Percentiles rank a stretch among this genome's conserved stretches.
phyloP scores from a whole-genome alignment of 2,888 invertebrate species.

The Amiota mariae region DNA sequence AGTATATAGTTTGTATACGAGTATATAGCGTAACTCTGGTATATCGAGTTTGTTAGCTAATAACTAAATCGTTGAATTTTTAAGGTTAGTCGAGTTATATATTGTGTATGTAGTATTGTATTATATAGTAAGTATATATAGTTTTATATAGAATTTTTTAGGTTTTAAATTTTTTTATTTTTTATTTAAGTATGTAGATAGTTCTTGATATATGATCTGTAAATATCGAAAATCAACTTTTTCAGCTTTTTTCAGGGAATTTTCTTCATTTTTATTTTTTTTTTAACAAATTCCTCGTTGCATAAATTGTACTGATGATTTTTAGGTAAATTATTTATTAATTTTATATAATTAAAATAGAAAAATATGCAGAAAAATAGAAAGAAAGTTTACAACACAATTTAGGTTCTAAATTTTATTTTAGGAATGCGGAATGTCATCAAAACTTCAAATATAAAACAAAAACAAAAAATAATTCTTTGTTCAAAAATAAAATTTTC shows the following conservation, averaged over 20 bases:
- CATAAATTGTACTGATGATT: constrained; percentile 62
- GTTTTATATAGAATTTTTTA: no score
- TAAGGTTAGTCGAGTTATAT: constrained; percentile 37
- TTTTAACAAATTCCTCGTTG: constrained; percentile 61
- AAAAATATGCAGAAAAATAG: not conserved
- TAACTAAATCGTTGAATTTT: constrained; percentile 21
- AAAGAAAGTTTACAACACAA: not conserved
- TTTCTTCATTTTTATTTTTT: constrained; percentile 21
- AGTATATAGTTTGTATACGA: not conserved
- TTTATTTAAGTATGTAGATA: no score
- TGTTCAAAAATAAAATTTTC: no score
- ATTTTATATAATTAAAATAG: not conserved
- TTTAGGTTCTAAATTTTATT: not conserved
- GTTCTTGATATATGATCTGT: no score
- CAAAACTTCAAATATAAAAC: no score
- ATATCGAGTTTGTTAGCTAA: constrained; percentile 15
- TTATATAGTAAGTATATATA: no score
- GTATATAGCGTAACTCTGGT: constrained; percentile 1
- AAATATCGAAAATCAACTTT: no score
- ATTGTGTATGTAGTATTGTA: no score
- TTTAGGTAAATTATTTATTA: constrained; percentile 29
- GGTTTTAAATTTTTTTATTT: no score
- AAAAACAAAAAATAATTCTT: no score
- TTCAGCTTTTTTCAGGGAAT: not conserved
- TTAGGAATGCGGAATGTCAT: no score